Evolutionary conservation across 1,140 invertebrate genomes (phyloP).

Genomic region (Drosophila kepulauana): DNA sequence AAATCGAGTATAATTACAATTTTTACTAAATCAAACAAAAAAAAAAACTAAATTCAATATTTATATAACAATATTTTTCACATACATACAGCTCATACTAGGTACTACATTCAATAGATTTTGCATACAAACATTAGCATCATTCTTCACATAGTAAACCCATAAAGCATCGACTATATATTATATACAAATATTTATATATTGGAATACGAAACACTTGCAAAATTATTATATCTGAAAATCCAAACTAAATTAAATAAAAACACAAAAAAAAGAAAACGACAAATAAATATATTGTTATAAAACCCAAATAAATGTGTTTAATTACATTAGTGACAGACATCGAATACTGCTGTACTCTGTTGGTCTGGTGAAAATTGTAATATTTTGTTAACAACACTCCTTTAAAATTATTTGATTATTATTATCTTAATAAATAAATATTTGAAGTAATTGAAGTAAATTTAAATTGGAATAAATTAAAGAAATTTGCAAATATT

Average conservation of each 20-base stretch:
- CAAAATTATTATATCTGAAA: conserved; percentile 30
- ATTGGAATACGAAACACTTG: conserved; percentile 67
- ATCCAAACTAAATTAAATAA: conserved; percentile 29
- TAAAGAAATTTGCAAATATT: not conserved
- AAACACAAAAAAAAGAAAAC: conserved; percentile 55
- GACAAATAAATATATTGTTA: conserved; percentile 80
- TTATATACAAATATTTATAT: conserved; percentile 44
- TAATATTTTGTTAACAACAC: no score
- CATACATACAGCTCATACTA: conserved; percentile 46
- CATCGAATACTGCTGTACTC: no score
- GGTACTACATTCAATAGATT: conserved; percentile 18
- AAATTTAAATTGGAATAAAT: no score
- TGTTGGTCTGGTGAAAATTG: no score
- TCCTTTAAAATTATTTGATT: no score
- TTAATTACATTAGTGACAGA: no score
- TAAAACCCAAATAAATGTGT: conserved; percentile 53
- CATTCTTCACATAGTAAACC: conserved; percentile 44
- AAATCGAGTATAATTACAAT: conserved; percentile 38
- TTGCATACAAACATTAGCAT: conserved; percentile 47
- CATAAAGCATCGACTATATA: conserved; percentile 35
- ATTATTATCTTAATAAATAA: no score
- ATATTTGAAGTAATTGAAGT: no score
- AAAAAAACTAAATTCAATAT: conserved; percentile 46
- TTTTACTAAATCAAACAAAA: conserved; percentile 35
- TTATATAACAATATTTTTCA: conserved; percentile 24